Evolutionary conservation across 1,140 invertebrate species (phyloP), one percentile per base, ranked within the genome.

Genomic region (Philotrypesis tridentata): DNA sequence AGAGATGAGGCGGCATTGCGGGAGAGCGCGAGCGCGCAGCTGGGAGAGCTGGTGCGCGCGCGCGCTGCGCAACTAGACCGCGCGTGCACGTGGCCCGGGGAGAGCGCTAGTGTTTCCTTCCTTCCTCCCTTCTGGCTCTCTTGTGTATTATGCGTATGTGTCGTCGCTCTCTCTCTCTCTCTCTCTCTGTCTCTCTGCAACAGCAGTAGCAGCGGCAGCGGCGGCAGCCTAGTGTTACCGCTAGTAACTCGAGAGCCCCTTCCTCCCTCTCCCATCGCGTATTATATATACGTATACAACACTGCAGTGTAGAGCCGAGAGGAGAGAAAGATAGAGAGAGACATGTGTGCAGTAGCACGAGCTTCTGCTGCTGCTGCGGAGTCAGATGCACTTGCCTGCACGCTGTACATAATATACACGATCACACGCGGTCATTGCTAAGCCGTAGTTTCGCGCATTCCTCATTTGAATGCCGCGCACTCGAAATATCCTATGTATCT

Each of bases 61-160:
- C 14, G 68, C 29, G 2, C 29, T 23, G n/a, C 37, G 79, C 71
- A 80, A 82, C 82, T 83, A 80, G 85, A 82, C 72, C 83, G 85
- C 83, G 83, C 79, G 73, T 55, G 74, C 82, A 80, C 73, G 85
- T 74, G 85, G 72, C 60, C 12, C 17, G 79, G n/a, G n/a, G 72
- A 60, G n/a, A 67, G 60, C 60, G 75, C 74, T 82, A 82, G 68
- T 73, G 76, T 79, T 74, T 83, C 82, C 75, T 79, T 75, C 82
- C 73, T 74, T 83, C 82, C 82, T 79, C 72, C 82, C 80, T 82
- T n/a, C 48, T 7, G 48, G 21, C 48, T 48, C 11, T 17, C 11
- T n/a, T 17, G 14, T 55, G 21, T n/a, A 4, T n/a, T 55, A 17
- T 55, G 48, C n/a, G 48, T 55, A 17, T 27, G 63, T 0, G 63